Conservation (phyloP, 2,113 vertebrate genomes). For the Poecilia latipinna region DNA sequence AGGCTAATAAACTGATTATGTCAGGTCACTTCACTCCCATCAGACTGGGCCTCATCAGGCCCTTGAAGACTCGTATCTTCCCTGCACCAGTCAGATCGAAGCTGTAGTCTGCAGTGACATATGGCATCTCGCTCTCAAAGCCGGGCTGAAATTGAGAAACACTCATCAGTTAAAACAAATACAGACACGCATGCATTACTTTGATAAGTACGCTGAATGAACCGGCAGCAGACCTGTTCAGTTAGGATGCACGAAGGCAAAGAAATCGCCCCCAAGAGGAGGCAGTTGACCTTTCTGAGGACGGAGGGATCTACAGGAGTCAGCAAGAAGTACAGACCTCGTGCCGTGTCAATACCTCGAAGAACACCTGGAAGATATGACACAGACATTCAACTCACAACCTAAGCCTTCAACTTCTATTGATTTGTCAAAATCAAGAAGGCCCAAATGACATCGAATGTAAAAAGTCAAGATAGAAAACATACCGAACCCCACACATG, state of each 20-base stretch:
- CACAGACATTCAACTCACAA: neutral
- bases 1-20: conserved; percentile 16
- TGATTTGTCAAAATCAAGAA: too few species aligned
- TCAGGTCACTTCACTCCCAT: conserved; percentile 25
- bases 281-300: conserved; percentile 88
- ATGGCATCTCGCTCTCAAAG: conserved; percentile 85
- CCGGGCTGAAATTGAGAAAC: conserved; percentile 77
- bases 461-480: neutral
- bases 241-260: conserved; percentile 86
- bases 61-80: conserved; percentile 84
- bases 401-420: neutral
- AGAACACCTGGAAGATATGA: conserved; percentile 83
- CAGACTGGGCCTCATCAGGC: conserved; percentile 64
- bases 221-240: conserved; percentile 83
- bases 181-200: neutral
- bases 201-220: neutral
- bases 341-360: conserved; percentile 87
- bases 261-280: conserved; percentile 86
- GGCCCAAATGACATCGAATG: neutral
- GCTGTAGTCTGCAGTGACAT: conserved; percentile 89
- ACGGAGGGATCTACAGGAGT: conserved; percentile 84
- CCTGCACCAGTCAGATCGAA: conserved; percentile 86
- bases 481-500: conserved; percentile 93
- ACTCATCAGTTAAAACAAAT: neutral
- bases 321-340: conserved; percentile 88